Evolutionary conservation across 2,888 invertebrate species (phyloP).

Genomic region (Tubulanus polymorphus): DNA sequence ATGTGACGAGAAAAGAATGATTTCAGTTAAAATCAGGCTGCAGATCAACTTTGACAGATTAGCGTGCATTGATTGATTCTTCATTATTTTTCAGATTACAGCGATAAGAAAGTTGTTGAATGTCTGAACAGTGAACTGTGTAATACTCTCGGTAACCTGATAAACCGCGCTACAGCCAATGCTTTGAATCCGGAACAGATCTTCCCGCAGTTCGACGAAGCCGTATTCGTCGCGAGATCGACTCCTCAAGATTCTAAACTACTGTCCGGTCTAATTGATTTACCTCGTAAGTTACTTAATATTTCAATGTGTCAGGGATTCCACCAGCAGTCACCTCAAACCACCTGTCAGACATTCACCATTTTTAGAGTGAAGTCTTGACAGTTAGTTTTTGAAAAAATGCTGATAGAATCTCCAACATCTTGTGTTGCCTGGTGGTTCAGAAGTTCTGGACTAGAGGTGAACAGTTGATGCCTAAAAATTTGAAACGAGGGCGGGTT

Average conservation of each 20-base stretch:
- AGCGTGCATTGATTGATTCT: too few relatives aligned
- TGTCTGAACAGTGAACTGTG: slow-evolving; percentile 85
- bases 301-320: too few relatives aligned
- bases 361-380: background rate
- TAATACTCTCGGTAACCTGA: slow-evolving; percentile 86
- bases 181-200: slow-evolving; percentile 74
- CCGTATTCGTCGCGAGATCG: slow-evolving; percentile 26
- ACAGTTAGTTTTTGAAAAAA: slow-evolving; percentile 1
- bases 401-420: slow-evolving; percentile 4
- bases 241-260: slow-evolving; percentile 53
- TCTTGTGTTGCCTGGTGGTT: background rate
- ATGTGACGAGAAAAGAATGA: too few relatives aligned
- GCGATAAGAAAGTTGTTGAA: slow-evolving; percentile 68
- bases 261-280: slow-evolving; percentile 58
- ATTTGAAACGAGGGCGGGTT: too few relatives aligned
- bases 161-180: slow-evolving; percentile 73
- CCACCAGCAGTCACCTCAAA: slow-evolving; percentile 13
- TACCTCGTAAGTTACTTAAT: slow-evolving; percentile 63
- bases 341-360: background rate
- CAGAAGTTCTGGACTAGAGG: too few relatives aligned
- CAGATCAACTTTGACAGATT: too few relatives aligned
- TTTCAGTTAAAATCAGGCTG: too few relatives aligned
- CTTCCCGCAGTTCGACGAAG: slow-evolving; percentile 61
- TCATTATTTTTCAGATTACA: slow-evolving; percentile 72
- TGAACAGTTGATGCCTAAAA: too few relatives aligned